Conservation (phyloP, 2,888 invertebrate species). For the Mesorhabditis spiculigera region DNA sequence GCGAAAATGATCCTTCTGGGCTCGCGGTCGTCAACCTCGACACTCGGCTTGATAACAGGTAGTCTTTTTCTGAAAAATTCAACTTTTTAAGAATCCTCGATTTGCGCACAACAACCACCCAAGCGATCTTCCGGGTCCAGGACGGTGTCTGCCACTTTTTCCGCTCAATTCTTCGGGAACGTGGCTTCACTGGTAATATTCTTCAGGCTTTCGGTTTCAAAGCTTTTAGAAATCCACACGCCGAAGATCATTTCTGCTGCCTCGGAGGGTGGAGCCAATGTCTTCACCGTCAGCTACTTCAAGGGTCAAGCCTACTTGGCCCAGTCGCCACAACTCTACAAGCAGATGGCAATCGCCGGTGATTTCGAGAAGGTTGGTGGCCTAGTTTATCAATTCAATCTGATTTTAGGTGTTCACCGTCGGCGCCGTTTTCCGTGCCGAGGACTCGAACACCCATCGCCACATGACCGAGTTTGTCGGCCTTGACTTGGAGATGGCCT, state of each 20-base stretch:
- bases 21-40: conserved; percentile 80
- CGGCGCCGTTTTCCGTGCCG: conserved; percentile 83
- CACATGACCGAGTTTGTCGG: conserved; percentile 98
- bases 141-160: conserved; percentile 88
- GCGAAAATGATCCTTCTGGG: conserved; percentile 65
- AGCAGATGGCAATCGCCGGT: conserved; percentile 98
- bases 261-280: conserved; percentile 75
- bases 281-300: conserved; percentile 77
- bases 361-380: conserved; percentile 83
- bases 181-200: conserved; percentile 28
- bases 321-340: conserved; percentile 97
- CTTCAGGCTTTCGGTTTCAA: conserved; percentile 69
- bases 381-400: neutral
- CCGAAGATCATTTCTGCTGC: conserved; percentile 97
- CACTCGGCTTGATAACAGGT: conserved; percentile 85
- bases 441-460: conserved; percentile 97
- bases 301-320: conserved; percentile 90
- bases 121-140: conserved; percentile 85
- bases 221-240: conserved; percentile 82
- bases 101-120: conserved; percentile 90
- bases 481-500: conserved; percentile 96
- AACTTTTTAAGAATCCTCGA: conserved; percentile 69
- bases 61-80: conserved; percentile 9
- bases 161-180: conserved; percentile 72
- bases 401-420: conserved; percentile 60